Conservation (phyloP, 2,113 vertebrate species). For the Sturnira hondurensis region DNA sequence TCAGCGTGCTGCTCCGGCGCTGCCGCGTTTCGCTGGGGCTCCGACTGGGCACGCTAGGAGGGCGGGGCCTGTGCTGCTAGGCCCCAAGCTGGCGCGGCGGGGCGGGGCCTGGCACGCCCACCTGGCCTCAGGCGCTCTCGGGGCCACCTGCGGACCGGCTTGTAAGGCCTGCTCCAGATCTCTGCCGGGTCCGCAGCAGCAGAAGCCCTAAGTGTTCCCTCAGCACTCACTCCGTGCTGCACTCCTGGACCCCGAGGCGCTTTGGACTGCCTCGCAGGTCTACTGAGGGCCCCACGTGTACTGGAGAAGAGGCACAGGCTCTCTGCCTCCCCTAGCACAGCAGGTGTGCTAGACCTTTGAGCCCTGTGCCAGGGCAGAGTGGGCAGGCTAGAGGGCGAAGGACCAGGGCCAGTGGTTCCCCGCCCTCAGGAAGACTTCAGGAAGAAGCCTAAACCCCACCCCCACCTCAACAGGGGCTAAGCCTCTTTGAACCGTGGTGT, state of each 20-base stretch:
- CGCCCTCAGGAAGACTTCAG: not conserved
- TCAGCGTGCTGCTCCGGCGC: slow-evolving; percentile 49
- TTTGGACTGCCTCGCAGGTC: not conserved
- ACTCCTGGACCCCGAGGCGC: not conserved
- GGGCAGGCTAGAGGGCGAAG: not conserved
- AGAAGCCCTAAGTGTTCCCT: not conserved
- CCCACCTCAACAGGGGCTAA: not conserved
- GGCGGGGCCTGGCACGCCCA: slow-evolving; percentile 66
- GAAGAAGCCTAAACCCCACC: not conserved
- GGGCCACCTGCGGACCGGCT: not conserved
- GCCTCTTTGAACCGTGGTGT: not conserved
- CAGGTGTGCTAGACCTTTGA: not conserved
- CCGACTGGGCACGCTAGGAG: slow-evolving; percentile 46
- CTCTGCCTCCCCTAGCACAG: not conserved
- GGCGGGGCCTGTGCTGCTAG: slow-evolving; percentile 49
- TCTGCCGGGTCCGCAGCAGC: not conserved
- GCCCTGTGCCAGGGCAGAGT: not conserved
- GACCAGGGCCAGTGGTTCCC: not conserved
- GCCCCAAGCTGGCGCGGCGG: not conserved
- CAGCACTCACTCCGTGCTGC: not conserved
- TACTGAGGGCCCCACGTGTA: not conserved
- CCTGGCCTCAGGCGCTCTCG: not conserved
- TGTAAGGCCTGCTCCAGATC: too few relatives aligned
- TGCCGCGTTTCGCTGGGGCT: slow-evolving; percentile 51
- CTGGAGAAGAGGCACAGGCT: not conserved